Conservation (phyloP, 2,797 vertebrate species). For the Pipistrellus nathusii region DNA sequence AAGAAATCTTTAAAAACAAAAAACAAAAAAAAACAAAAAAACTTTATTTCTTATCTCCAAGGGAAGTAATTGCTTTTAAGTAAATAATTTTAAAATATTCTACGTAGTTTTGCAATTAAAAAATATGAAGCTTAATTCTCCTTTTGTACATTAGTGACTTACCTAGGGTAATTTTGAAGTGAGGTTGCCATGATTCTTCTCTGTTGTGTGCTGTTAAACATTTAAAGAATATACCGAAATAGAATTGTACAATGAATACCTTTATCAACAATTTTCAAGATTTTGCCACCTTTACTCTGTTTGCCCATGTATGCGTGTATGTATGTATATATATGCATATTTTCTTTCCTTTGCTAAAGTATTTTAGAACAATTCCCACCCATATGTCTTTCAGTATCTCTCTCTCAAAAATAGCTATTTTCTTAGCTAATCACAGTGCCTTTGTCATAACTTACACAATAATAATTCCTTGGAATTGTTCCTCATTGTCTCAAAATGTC, state of each 20-base stretch:
- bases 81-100: slow-evolving; percentile 35
- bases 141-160: not conserved
- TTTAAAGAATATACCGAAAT: not conserved
- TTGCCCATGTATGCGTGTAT: not conserved
- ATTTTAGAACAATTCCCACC: not conserved
- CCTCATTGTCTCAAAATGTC: not conserved
- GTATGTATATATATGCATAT: not conserved
- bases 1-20: slow-evolving; percentile 15
- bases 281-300: not conserved
- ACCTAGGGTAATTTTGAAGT: slow-evolving; percentile 9
- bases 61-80: slow-evolving; percentile 29
- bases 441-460: not conserved
- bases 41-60: not conserved
- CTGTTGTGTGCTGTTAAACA: not conserved
- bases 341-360: not conserved
- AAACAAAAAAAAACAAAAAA: too few species aligned
- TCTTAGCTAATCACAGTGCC: not conserved
- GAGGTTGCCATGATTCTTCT: not conserved
- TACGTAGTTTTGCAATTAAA: not conserved
- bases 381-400: not conserved
- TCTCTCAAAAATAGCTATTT: slow-evolving; percentile 30
- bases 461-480: slow-evolving; percentile 47
- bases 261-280: not conserved
- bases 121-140: not conserved
- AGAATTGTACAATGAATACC: not conserved